Base-by-base conservation (phyloP, 2,113 vertebrate genomes). In the Mesitornis unicolor region DNA sequence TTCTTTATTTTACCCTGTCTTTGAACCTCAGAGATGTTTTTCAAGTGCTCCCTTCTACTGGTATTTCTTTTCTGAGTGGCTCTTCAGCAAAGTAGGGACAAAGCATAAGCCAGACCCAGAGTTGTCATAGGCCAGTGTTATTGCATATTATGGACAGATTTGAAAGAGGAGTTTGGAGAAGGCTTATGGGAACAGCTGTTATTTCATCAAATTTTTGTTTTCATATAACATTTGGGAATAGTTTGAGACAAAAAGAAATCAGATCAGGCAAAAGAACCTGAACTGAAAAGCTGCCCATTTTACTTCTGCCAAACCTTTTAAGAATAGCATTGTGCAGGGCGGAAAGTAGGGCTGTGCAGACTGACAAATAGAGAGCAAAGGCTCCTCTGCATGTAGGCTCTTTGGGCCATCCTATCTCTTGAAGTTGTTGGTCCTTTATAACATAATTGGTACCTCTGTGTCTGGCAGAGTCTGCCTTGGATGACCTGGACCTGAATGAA, bases 401-500 rank as follows among this genome's bases (percentile, higher is more conserved):
- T 97, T 97, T 96, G 95, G 97, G 96, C 96, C 96, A 80, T 95
- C 97, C 97, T 97, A 89, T 97, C 95, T 95, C 96, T 97, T 97
- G 97, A 97, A 97, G 90, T 97, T 97, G 96, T 97, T 97, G 97
- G 97, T 97, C 97, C 97, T 97, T 97, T 97, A 95, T 97, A 97
- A 98, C 84, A 87, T 94, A 98, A 91, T 94, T 82, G 59, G 83
- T 96, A 93, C 92, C 96, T 98, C 95, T 97, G 93, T 97, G 86
- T 97, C 95, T 96, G 93, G 78, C 92, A 99, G 99, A 99, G 96
- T 99, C 99, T 40, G 99, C 99, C 68, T 97, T 99, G 97, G 99
- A 99, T 92, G 98, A 98, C 97, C 98, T 99, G 59, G 99, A 99
- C 97, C 98, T 99, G 97, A 99, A 99, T 78, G 99, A 99, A 95